Percentiles rank a stretch among this genome's conserved stretches.
phyloP scores from a whole-genome alignment of 2,113 vertebrate species.

The Melierax canorus region DNA sequence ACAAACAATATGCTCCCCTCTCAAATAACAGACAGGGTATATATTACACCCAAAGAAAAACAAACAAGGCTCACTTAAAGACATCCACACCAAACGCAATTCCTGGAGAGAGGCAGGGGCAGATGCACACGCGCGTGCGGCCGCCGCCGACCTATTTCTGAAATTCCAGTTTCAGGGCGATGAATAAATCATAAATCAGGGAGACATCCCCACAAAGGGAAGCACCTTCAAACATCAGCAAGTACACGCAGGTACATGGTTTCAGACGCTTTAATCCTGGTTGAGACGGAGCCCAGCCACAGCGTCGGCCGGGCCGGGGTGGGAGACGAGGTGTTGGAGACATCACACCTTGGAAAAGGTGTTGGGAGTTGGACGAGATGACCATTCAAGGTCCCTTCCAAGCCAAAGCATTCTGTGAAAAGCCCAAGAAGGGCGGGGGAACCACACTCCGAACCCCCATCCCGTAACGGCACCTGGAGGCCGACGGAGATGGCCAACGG shows the following conservation, averaged over 20 bases:
- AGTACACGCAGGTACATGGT: background rate
- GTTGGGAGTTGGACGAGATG: background rate
- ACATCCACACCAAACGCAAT: conserved; percentile 26
- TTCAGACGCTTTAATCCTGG: background rate
- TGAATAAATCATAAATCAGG: background rate
- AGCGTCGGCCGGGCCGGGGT: fast-evolving
- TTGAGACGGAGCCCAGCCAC: background rate
- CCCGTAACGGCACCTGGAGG: background rate
- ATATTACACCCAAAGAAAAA: conserved; percentile 68
- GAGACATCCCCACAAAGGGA: background rate
- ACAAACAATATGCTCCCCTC: conserved; percentile 69
- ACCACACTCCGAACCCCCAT: background rate
- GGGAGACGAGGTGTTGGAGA: background rate
- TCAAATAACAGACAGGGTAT: conserved; percentile 64
- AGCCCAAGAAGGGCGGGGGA: background rate
- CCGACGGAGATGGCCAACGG: background rate
- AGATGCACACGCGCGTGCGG: background rate
- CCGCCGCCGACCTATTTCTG: background rate
- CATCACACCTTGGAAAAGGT: background rate
- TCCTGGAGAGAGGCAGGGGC: conserved; percentile 52
- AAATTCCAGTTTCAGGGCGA: background rate
- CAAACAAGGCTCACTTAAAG: conserved; percentile 68
- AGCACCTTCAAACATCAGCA: background rate
- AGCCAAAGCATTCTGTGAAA: fast-evolving
- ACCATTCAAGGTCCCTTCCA: background rate